These are phyloP conservation scores for Catostomus latipinnis DNA, from an alignment of 2,797 vertebrate species.

Conservation along the genomic window DNA sequence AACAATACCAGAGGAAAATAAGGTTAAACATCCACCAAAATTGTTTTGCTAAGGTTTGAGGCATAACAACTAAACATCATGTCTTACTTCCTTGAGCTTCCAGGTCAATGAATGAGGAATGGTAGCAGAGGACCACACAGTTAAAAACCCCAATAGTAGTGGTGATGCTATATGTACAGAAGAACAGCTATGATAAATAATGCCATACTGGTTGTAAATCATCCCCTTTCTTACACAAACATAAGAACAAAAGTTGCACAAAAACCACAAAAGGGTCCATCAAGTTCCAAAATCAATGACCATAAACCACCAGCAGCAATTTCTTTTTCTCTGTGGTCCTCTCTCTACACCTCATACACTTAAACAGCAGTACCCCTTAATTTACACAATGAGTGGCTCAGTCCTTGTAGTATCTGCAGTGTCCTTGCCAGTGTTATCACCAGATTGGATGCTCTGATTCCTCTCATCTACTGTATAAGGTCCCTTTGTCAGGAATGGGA, in stretches of 20 bases:
- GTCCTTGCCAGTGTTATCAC: background rate
- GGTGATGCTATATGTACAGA: slow-evolving; percentile 72
- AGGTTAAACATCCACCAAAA: too few species aligned
- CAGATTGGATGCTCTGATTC: background rate
- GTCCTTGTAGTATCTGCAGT: slow-evolving; percentile 2
- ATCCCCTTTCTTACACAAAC: background rate
- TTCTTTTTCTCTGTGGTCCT: slow-evolving; percentile 12
- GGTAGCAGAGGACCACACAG: slow-evolving; percentile 70
- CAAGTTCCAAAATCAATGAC: too few species aligned
- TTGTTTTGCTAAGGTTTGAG: too few species aligned
- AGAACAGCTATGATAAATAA: background rate
- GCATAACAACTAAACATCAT: background rate
- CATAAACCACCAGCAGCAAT: slow-evolving; percentile 4
- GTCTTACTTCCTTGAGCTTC: slow-evolving; percentile 67
- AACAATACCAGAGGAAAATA: too few species aligned
- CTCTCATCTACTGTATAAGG: slow-evolving; percentile 24
- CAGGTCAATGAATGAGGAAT: slow-evolving; percentile 71
- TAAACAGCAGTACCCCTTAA: background rate
- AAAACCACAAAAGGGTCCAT: background rate
- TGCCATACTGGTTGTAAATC: too few species aligned
- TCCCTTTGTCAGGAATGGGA: background rate
- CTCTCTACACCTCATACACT: slow-evolving; percentile 19
- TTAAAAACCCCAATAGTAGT: slow-evolving; percentile 64
- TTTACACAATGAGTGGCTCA: slow-evolving; percentile 19
- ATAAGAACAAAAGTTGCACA: background rate